Evolutionary conservation across 2,888 invertebrate species (phyloP).

Genomic region (Bellardia pandia): DNA sequence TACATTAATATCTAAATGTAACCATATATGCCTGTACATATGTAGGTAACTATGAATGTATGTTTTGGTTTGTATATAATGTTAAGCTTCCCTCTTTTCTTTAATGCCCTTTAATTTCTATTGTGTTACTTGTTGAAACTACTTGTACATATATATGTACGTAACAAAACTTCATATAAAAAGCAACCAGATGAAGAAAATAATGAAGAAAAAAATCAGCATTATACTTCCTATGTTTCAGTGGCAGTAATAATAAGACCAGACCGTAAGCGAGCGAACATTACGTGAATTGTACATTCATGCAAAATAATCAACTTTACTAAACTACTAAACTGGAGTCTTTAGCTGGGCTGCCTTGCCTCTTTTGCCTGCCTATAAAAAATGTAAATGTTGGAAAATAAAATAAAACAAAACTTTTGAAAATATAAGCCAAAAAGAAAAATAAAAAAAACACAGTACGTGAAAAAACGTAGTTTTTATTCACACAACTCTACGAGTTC

Average conservation of each 20-base stretch:
- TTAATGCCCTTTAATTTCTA: slow-evolving; percentile 71
- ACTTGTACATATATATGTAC: neutral
- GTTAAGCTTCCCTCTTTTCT: slow-evolving; percentile 63
- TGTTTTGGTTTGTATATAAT: neutral
- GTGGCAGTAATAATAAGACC: slow-evolving; percentile 21
- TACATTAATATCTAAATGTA: neutral
- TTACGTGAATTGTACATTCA: slow-evolving; percentile 62
- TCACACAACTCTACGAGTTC: slow-evolving; percentile 21
- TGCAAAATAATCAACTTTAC: slow-evolving; percentile 68
- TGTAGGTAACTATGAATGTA: neutral
- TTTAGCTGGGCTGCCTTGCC: slow-evolving; percentile 42
- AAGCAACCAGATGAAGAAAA: slow-evolving; percentile 49
- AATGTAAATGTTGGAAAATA: slow-evolving; percentile 54
- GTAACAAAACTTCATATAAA: slow-evolving; percentile 18
- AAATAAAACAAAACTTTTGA: slow-evolving; percentile 34
- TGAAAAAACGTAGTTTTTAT: slow-evolving; percentile 47
- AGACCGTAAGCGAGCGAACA: slow-evolving; percentile 48
- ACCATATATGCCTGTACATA: neutral
- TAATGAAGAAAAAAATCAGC: slow-evolving; percentile 41
- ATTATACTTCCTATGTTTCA: slow-evolving; percentile 63
- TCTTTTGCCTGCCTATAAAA: neutral
- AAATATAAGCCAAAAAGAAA: neutral
- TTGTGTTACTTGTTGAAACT: slow-evolving; percentile 61
- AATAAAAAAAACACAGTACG: slow-evolving; percentile 22
- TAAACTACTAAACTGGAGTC: slow-evolving; percentile 53